Evolutionary conservation across 2,113 vertebrate species (phyloP).

Genomic region (Sinocyclocheilus maitianheensis): DNA sequence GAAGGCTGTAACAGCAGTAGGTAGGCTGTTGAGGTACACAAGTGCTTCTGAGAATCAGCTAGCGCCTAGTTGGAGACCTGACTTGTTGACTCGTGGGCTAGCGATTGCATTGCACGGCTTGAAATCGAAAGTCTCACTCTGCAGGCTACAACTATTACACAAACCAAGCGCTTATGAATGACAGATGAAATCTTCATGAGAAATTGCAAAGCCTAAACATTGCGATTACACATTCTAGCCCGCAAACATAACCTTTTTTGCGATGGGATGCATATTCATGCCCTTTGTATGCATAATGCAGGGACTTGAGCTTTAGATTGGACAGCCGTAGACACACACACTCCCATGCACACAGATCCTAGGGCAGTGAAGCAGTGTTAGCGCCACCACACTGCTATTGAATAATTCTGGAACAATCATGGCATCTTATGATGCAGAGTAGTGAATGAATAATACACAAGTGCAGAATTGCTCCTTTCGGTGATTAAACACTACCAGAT

Average conservation of each 20-base stretch:
- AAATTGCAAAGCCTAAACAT: background rate
- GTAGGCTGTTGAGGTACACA: background rate
- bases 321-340: background rate
- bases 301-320: background rate
- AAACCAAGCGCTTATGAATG: background rate
- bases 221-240: background rate
- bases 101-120: background rate
- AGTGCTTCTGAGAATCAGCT: constrained; percentile 27
- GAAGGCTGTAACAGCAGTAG: background rate
- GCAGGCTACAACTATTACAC: background rate
- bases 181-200: constrained; percentile 22
- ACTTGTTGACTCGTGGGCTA: background rate
- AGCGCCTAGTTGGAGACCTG: background rate
- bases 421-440: background rate
- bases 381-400: background rate
- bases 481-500: constrained; percentile 1
- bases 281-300: constrained; percentile 31
- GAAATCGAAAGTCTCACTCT: constrained; percentile 4
- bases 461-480: background rate
- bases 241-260: background rate
- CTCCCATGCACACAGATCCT: background rate
- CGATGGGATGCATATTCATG: constrained; percentile 23
- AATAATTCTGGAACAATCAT: constrained; percentile 6
- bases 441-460: constrained; percentile 17
- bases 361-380: background rate